Percentiles rank a stretch among this genome's conserved stretches.
Evolutionary conservation across 2,113 vertebrate genomes (phyloP).

Genomic region (Callorhinus ursinus): DNA sequence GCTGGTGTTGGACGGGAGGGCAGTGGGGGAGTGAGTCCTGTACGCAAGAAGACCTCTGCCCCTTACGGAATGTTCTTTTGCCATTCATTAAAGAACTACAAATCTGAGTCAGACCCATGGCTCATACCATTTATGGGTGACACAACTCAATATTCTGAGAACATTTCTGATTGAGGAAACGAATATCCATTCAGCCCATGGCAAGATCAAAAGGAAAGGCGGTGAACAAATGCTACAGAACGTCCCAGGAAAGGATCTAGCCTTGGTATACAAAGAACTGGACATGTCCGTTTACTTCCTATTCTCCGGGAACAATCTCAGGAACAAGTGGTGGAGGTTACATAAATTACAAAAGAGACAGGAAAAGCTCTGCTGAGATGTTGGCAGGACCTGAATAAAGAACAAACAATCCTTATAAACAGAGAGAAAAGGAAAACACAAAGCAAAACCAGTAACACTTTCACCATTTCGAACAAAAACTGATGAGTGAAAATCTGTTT

Average conservation of each 20-base stretch:
- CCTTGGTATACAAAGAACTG: not conserved
- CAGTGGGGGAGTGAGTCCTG: not conserved
- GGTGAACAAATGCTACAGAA: not conserved
- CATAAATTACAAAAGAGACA: not conserved
- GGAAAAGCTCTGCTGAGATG: not conserved
- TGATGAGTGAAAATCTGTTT: not conserved
- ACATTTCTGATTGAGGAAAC: conserved; percentile 22
- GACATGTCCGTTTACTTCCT: not conserved
- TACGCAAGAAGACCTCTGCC: not conserved
- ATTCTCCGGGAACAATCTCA: not conserved
- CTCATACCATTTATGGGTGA: not conserved
- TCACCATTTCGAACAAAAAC: not conserved
- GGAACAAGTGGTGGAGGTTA: not conserved
- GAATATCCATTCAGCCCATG: not conserved
- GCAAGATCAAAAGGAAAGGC: not conserved
- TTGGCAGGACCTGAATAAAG: not conserved
- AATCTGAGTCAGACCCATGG: conserved; percentile 64
- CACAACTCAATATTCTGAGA: conserved; percentile 54
- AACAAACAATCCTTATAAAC: not conserved
- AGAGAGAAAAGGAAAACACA: not conserved
- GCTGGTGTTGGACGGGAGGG: not conserved
- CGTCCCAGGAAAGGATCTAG: not conserved
- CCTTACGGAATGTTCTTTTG: conserved; percentile 63
- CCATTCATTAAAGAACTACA: conserved; percentile 58
- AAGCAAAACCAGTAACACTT: not conserved